phyloP scores from a whole-genome alignment of 2,113 vertebrate species.

The Platycercus adscitus region DNA sequence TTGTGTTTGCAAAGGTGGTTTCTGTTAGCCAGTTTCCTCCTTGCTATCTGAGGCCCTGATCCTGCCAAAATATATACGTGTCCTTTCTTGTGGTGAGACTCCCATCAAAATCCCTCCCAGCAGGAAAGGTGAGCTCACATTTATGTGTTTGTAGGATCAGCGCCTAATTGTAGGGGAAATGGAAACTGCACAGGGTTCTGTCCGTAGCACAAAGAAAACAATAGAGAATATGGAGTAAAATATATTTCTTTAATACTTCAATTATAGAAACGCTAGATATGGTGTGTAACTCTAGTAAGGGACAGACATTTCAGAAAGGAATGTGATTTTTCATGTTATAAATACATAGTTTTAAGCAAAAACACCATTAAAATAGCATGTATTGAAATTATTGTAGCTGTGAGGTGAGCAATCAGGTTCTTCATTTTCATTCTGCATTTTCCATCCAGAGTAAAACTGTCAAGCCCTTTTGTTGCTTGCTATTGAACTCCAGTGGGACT shows the following conservation, averaged over 20 bases:
- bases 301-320: not conserved
- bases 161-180: conserved; percentile 16
- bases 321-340: not conserved
- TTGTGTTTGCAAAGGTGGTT: conserved; percentile 49
- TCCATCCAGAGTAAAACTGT: not conserved
- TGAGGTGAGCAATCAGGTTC: not conserved
- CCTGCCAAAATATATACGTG: conserved; percentile 16
- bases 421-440: not conserved
- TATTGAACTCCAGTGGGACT: not conserved
- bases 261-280: not conserved
- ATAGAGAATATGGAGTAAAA: not conserved
- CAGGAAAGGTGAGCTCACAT: conserved; percentile 42
- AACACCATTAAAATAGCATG: not conserved
- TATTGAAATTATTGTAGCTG: not conserved
- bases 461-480: not conserved
- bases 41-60: conserved; percentile 7
- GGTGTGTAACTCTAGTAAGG: not conserved
- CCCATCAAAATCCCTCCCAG: not conserved
- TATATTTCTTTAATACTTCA: not conserved
- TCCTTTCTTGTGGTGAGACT: not conserved
- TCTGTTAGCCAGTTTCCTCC: conserved; percentile 25
- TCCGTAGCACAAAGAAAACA: conserved; percentile 12
- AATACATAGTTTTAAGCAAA: not conserved
- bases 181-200: not conserved
- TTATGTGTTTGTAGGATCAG: conserved; percentile 23